These are phyloP conservation scores for Chymomyza amoena DNA, from an alignment of 2,888 invertebrate genomes.

Conservation along the genomic window DNA sequence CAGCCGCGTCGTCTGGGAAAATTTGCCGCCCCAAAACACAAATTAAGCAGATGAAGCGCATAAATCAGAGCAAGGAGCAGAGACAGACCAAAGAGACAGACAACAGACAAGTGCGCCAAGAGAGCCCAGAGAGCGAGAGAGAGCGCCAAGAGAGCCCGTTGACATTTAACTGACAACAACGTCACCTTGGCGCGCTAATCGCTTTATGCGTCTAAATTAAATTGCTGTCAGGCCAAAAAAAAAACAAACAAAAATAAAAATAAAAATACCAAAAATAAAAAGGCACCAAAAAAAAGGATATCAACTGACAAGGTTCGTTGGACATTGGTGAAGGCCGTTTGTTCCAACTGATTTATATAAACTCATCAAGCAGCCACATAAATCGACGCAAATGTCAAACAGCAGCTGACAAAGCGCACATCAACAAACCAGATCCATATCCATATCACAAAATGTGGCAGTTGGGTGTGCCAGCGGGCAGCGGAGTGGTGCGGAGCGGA, in stretches of 20 bases:
- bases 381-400: slow-evolving; percentile 44
- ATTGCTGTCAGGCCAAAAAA: slow-evolving; percentile 11
- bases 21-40: slow-evolving; percentile 31
- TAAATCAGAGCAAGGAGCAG: slow-evolving; percentile 25
- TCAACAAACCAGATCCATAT: slow-evolving; percentile 22
- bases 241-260: neutral
- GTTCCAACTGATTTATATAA: slow-evolving; percentile 50
- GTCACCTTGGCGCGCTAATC: slow-evolving; percentile 30
- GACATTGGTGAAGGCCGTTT: slow-evolving; percentile 32
- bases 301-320: slow-evolving; percentile 21
- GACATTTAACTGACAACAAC: neutral
- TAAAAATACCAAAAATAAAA: slow-evolving; percentile 10
- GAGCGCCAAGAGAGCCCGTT: too few relatives aligned
- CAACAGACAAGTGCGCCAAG: neutral
- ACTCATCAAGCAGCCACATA: slow-evolving; percentile 34
- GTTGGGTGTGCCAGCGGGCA: neutral
- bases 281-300: slow-evolving; percentile 2
- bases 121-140: neutral
- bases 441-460: neutral
- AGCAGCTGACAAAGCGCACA: slow-evolving; percentile 47
- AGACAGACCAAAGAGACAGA: neutral
- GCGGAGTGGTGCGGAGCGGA: neutral
- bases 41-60: slow-evolving; percentile 44
- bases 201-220: slow-evolving; percentile 17
- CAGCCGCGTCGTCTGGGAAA: slow-evolving; percentile 9